These are phyloP conservation scores for Pseudochromis fuscus DNA, from an alignment of 2,797 vertebrate species.

Conservation along the genomic window DNA sequence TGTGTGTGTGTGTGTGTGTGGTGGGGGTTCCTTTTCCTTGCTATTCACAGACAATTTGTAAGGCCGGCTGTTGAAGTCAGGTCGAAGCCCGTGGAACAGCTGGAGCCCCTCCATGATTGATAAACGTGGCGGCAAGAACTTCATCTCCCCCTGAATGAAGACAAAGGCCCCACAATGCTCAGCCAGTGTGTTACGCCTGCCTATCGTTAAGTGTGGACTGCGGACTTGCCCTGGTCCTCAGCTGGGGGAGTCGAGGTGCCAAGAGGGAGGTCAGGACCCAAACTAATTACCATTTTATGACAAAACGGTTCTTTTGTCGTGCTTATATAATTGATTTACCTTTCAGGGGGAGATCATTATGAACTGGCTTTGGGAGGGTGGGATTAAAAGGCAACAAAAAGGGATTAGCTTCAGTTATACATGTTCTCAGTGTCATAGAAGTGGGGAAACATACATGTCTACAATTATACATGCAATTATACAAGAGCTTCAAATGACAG, in stretches of 20 bases:
- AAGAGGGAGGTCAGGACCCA: slow-evolving; percentile 95
- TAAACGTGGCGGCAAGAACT: slow-evolving; percentile 97
- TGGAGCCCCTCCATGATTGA: slow-evolving; percentile 99
- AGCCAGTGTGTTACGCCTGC: slow-evolving; percentile 95
- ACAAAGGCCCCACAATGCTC: slow-evolving; percentile 98
- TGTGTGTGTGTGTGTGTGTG: no score
- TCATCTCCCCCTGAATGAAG: slow-evolving; percentile 98
- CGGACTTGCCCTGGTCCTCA: slow-evolving; percentile 93
- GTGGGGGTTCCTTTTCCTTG: slow-evolving; percentile 86
- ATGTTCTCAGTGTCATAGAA: slow-evolving; percentile 53
- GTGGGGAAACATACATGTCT: slow-evolving; percentile 25
- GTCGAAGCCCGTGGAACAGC: slow-evolving; percentile 97
- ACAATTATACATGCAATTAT: slow-evolving; percentile 11
- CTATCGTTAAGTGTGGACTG: slow-evolving; percentile 96
- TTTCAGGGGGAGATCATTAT: slow-evolving; percentile 85
- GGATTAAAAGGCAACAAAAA: slow-evolving; percentile 56
- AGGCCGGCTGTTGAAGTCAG: slow-evolving; percentile 96
- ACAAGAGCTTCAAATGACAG: background rate
- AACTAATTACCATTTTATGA: slow-evolving; percentile 88
- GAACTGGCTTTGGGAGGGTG: slow-evolving; percentile 71
- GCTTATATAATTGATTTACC: slow-evolving; percentile 89
- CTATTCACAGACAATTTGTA: slow-evolving; percentile 99
- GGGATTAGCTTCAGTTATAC: slow-evolving; percentile 63
- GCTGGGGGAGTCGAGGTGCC: slow-evolving; percentile 93
- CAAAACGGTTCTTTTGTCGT: slow-evolving; percentile 85